Percentiles rank a stretch among this genome's conserved stretches.
phyloP scores from a whole-genome alignment of 2,113 vertebrate species.

The Boulengeromyrus knoepffleri region DNA sequence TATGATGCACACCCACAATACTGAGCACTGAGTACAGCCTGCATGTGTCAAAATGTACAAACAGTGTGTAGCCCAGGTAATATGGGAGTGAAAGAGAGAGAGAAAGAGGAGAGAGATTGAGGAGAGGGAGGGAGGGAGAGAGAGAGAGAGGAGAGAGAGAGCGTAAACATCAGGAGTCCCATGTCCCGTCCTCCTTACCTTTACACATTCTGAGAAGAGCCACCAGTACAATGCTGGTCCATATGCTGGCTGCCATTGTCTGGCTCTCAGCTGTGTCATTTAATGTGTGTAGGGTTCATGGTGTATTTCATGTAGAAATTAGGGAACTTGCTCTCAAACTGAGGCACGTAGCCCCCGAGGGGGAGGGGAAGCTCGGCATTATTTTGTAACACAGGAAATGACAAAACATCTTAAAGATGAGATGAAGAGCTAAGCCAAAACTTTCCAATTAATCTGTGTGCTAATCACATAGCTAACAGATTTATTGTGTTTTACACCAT shows the following conservation, averaged over 20 bases:
- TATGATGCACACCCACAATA: background rate
- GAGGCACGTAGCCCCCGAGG: background rate
- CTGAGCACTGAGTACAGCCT: background rate
- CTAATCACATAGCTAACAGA: background rate
- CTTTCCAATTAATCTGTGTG: background rate
- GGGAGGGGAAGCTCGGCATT: background rate
- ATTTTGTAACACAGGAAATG: background rate
- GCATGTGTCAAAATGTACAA: background rate
- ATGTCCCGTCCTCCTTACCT: background rate
- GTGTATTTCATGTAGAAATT: background rate
- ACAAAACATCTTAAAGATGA: background rate
- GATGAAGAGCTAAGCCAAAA: background rate
- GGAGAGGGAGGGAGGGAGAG: too few species aligned
- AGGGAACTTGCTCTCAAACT: background rate
- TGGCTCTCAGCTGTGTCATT: background rate
- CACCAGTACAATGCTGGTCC: background rate
- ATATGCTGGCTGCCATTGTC: background rate
- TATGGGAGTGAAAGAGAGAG: background rate
- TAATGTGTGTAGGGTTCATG: background rate
- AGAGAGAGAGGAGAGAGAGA: background rate
- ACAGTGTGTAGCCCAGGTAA: background rate
- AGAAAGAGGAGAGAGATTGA: too few species aligned
- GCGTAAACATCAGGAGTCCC: background rate
- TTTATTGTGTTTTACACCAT: background rate
- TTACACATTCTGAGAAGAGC: background rate